Base-by-base conservation (phyloP, 1,140 invertebrate species). In the Eurytemora carolleeae region DNA sequence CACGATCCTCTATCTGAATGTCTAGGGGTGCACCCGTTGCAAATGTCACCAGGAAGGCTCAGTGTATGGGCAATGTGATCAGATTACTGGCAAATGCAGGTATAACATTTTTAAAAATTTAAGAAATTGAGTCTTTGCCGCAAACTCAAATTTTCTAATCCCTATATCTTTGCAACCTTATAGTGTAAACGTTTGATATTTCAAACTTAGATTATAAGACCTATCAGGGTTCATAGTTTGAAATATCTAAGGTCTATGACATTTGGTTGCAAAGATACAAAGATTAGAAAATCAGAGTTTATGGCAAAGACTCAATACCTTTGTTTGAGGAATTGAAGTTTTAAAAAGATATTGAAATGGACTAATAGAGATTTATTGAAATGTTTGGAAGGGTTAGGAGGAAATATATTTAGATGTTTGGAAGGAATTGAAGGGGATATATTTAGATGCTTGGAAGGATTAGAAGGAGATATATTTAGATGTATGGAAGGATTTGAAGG, bases 11-110 rank as follows among this genome's bases (percentile, higher is more conserved):
- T 63, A 16, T 31, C 2, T 56, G 22, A 1, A n/a, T 19, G 17
- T 62, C 19, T 21, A 66, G 20, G 22, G 23, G 65, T 56, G 58
- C 55, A 71, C 85, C 74, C 72, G 74, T 64, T 91, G 91, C 67
- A 78, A 80, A 24, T 95, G 90, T 72, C 81, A 82, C 58, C 68
- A 73, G 3, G 72, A 74, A 2, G 87, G 87, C n/a, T 80, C 84
- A 0, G 71, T 76, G 15, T 77, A 74, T 15, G 70, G 77, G 21
- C 79, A 83, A 53, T 98, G 94, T 74, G 80, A 91, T 63, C 67
- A 76, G 0, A 70, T 71, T 3, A 80, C 79, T 20, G 92, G 92
- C 0, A 78, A 83, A 66, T 44, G 31, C 31, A 44, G 31, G 31
- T 44, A 44, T n/a, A 44, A 44, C 31, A 44, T 44, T 44, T 44